phyloP scores from a whole-genome alignment of 2,888 invertebrate species.

The Heliconius erato region DNA sequence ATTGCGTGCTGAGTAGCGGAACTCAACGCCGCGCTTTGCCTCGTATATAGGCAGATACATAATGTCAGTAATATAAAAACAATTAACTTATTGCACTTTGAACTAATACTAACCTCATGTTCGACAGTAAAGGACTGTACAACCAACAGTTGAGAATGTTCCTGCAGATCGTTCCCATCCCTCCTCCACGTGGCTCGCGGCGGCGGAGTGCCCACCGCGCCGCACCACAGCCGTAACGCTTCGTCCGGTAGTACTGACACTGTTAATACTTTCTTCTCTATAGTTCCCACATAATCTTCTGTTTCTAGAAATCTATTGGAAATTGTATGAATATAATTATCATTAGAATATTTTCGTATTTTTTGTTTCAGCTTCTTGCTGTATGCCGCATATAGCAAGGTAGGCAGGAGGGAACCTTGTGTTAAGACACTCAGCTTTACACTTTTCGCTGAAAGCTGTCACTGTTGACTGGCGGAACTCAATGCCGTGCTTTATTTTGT shows the following conservation, averaged over 20 bases:
- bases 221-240: slow-evolving; percentile 87
- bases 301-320: slow-evolving; percentile 72
- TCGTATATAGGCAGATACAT: no score
- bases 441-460: no score
- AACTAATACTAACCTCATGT: slow-evolving; percentile 67
- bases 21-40: no score
- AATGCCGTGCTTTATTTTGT: no score
- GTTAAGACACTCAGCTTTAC: no score
- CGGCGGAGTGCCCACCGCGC: slow-evolving; percentile 87
- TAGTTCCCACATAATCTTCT: slow-evolving; percentile 75
- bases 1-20: no score
- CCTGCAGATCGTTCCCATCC: slow-evolving; percentile 35
- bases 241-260: slow-evolving; percentile 67
- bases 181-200: slow-evolving; percentile 87
- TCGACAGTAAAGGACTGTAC: slow-evolving; percentile 72
- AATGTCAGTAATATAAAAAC: no score
- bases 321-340: neutral
- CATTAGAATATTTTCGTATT: no score
- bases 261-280: slow-evolving; percentile 71
- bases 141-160: slow-evolving; percentile 70
- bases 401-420: no score
- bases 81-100: no score
- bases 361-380: neutral
- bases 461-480: no score
- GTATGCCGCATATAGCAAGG: no score